Percentiles rank a stretch among this genome's conserved stretches.
Evolutionary conservation across 2,113 vertebrate genomes (phyloP).

Genomic region (Pangasianodon hypophthalmus): DNA sequence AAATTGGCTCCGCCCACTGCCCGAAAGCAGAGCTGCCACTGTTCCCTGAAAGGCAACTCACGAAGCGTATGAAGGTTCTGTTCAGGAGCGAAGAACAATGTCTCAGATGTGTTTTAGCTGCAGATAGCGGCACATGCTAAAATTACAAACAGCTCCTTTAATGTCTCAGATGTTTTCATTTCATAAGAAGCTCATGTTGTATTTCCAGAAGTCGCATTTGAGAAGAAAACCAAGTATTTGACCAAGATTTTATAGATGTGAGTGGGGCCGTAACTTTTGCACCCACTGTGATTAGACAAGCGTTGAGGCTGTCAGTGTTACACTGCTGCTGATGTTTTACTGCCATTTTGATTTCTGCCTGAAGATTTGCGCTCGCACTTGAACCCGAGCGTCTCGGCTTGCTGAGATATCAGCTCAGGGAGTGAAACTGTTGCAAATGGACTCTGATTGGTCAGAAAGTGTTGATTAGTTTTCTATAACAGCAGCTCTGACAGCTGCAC

Average conservation of each 20-base stretch:
- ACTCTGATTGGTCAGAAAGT: too few species aligned
- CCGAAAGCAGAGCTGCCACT: background rate
- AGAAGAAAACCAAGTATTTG: too few species aligned
- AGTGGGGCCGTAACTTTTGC: background rate
- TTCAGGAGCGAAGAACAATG: background rate
- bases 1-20: background rate
- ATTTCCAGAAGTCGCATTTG: background rate
- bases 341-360: too few species aligned
- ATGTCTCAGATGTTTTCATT: background rate
- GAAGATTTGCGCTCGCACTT: too few species aligned
- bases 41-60: background rate
- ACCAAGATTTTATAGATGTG: background rate
- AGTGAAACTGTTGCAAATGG: too few species aligned
- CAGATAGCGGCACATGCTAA: background rate
- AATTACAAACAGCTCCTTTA: background rate
- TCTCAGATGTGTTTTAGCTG: background rate
- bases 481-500: too few species aligned
- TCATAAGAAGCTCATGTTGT: too few species aligned
- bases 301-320: background rate
- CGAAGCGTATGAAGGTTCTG: background rate
- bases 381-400: too few species aligned
- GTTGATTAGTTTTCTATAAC: too few species aligned
- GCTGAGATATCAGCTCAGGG: too few species aligned
- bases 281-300: background rate
- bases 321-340: too few species aligned